phyloP scores from a whole-genome alignment of 2,888 invertebrate genomes.

The Lysandra coridon region DNA sequence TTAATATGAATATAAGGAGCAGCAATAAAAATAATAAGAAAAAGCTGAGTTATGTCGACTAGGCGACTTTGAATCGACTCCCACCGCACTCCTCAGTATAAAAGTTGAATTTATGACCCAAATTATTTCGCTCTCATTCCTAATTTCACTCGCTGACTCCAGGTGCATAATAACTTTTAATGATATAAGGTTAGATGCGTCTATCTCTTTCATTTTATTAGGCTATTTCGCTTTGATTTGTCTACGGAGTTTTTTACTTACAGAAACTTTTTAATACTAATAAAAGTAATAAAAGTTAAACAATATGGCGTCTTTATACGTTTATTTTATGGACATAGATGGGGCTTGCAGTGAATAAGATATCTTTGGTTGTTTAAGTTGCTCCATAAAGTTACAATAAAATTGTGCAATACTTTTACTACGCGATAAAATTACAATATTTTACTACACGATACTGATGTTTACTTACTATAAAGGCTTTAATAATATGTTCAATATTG shows the following conservation, averaged over 20 bases:
- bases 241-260: slow-evolving; percentile 18
- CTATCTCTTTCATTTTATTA: slow-evolving; percentile 56
- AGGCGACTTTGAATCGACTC: slow-evolving; percentile 56
- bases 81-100: slow-evolving; percentile 59
- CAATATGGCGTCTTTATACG: slow-evolving; percentile 39
- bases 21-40: slow-evolving; percentile 79
- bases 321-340: slow-evolving; percentile 41
- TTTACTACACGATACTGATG: slow-evolving; percentile 32
- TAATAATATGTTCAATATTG: not conserved
- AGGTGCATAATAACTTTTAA: slow-evolving; percentile 71
- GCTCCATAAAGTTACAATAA: slow-evolving; percentile 14
- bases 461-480: not conserved
- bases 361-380: slow-evolving; percentile 17
- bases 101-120: slow-evolving; percentile 76
- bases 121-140: slow-evolving; percentile 74
- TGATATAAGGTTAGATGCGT: slow-evolving; percentile 53
- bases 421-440: not conserved
- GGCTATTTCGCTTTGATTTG: slow-evolving; percentile 53
- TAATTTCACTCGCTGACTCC: slow-evolving; percentile 64
- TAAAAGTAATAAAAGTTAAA: slow-evolving; percentile 20
- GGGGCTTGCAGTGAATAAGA: not conserved
- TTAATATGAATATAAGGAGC: slow-evolving; percentile 53
- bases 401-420: slow-evolving; percentile 18
- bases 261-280: slow-evolving; percentile 22
- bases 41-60: slow-evolving; percentile 80